phyloP scores from a whole-genome alignment of 2,888 invertebrate species.

The Chrysomela aeneicollis region DNA sequence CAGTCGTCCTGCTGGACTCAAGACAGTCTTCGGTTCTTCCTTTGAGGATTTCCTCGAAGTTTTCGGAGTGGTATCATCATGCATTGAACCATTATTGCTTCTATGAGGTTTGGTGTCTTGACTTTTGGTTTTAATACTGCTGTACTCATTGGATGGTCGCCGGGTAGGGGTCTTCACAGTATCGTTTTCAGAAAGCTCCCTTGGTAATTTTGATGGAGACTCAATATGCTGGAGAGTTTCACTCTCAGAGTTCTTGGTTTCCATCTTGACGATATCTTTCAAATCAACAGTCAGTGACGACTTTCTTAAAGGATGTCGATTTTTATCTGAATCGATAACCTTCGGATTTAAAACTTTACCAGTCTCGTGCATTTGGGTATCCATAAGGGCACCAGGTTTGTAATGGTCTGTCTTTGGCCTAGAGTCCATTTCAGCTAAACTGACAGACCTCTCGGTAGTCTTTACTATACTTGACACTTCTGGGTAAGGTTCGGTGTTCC shows the following conservation, averaged over 20 bases:
- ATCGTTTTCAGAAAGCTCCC: not conserved
- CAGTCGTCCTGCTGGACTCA: slow-evolving; percentile 56
- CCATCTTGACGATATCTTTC: slow-evolving; percentile 13
- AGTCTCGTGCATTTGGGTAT: too few relatives aligned
- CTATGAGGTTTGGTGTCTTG: slow-evolving; percentile 31
- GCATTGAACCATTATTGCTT: slow-evolving; percentile 37
- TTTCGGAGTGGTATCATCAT: slow-evolving; percentile 51
- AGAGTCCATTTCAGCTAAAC: not conserved
- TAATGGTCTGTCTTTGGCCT: not conserved
- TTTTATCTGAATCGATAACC: slow-evolving; percentile 26
- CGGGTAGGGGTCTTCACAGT: slow-evolving; percentile 43
- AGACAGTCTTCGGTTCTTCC: slow-evolving; percentile 51
- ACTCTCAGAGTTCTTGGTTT: slow-evolving; percentile 15
- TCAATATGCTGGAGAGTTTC: not conserved
- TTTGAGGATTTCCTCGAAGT: slow-evolving; percentile 57
- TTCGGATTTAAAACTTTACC: not conserved
- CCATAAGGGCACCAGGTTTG: not conserved
- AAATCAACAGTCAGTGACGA: slow-evolving; percentile 24
- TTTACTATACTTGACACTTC: not conserved
- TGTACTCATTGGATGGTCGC: slow-evolving; percentile 45
- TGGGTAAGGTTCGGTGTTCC: not conserved
- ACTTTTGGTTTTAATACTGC: slow-evolving; percentile 36
- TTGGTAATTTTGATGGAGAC: not conserved
- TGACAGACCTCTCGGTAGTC: not conserved
- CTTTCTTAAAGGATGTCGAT: slow-evolving; percentile 38